phyloP scores from a whole-genome alignment of 2,888 invertebrate genomes.

The Microctonus brassicae region DNA sequence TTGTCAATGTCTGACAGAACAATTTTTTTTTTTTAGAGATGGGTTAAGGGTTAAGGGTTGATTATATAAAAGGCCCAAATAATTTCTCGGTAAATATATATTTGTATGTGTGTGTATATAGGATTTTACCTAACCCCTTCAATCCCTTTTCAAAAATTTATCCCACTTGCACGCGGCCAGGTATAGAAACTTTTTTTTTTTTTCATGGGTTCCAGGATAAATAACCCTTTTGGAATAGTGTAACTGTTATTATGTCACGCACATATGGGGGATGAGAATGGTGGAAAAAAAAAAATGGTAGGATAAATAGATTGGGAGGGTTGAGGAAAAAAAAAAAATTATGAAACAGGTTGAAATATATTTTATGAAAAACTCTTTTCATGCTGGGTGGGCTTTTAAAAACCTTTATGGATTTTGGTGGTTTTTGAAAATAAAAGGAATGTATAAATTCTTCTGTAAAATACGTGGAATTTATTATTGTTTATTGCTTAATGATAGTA shows the following conservation, averaged over 20 bases:
- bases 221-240: not conserved
- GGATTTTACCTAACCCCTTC: not conserved
- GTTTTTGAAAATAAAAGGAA: not conserved
- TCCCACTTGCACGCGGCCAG: conserved; percentile 1
- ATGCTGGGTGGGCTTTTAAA: conserved; percentile 6
- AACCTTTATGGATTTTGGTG: not conserved
- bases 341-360: conserved; percentile 45
- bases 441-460: too few relatives aligned
- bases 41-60: conserved; percentile 1
- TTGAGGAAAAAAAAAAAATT: conserved; percentile 2
- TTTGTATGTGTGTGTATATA: too few relatives aligned
- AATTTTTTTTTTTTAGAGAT: not conserved
- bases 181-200: not conserved
- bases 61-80: not conserved
- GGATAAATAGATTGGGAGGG: conserved; percentile 4
- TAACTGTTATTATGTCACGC: not conserved
- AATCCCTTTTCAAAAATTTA: not conserved
- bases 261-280: not conserved
- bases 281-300: conserved; percentile 2
- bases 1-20: not conserved
- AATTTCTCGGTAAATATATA: too few relatives aligned
- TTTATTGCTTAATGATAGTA: too few relatives aligned
- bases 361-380: conserved; percentile 46
- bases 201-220: not conserved
- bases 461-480: too few relatives aligned